Base-by-base conservation (phyloP, 2,888 invertebrate species). In the Cryptosula pallasiana region DNA sequence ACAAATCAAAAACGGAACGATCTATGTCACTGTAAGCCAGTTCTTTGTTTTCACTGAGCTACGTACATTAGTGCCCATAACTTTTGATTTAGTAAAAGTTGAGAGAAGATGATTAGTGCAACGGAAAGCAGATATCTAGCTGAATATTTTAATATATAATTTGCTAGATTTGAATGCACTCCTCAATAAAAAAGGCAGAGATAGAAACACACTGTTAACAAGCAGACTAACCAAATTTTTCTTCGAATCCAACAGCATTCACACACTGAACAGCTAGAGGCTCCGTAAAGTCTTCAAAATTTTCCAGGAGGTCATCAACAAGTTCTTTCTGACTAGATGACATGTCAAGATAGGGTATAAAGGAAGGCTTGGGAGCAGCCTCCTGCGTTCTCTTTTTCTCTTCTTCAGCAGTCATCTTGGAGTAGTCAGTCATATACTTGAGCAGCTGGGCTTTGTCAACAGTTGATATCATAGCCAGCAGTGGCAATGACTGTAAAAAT, bases 281-380 rank as follows among this genome's bases (percentile, higher is more conserved):
- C n/a, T 55, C 13, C 3, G 55, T 55, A n/a, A 55, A 55, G 55
- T n/a, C n/a, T n/a, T 55, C 55, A 25, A 23, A 13, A 13, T 63
- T 32, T 27, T 63, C 63, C 13, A 29, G 32, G 13, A 63, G 63
- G 29, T 5, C 32, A 63, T 63, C 63, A 3, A 63, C 63, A 9
- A 63, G n/a, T 13, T 63, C 32, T 32, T 63, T 2, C 32, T 63
- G 63, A 63, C 13, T 13, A 34, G 2, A 9, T 3, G 32, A 32
- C 63, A 63, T 63, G 25, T 63, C 9, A 32, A 29, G 13, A 27
- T 63, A 63, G 27, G 34, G 63, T 63, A 63, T 5, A 32, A 63
- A 32, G 25, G 63, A 5, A 45, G 45, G 20, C 63, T 63, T 63
- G 29, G 9, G 20, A 2, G 29, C 9, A 25, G 63, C 13, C 34